phyloP scores from a whole-genome alignment of 2,797 vertebrate species.

The Avahi laniger region DNA sequence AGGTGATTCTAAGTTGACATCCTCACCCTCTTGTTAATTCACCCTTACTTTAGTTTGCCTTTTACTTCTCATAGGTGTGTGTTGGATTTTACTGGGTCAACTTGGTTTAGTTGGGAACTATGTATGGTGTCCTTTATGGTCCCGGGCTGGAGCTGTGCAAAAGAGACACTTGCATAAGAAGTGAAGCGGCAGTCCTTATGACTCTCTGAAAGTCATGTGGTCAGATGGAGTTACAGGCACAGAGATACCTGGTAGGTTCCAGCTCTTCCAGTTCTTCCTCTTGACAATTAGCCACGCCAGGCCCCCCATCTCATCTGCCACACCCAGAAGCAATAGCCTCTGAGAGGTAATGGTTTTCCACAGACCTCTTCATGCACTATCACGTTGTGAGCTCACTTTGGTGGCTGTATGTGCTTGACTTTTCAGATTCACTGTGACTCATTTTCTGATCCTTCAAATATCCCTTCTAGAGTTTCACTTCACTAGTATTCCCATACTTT shows the following conservation, averaged over 20 bases:
- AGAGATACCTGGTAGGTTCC: not conserved
- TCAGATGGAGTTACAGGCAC: not conserved
- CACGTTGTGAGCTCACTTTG: not conserved
- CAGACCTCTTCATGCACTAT: not conserved
- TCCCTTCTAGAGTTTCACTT: not conserved
- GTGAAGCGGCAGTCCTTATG: not conserved
- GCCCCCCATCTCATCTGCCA: not conserved
- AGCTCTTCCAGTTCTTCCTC: not conserved
- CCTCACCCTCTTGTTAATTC: not conserved
- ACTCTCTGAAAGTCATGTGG: not conserved
- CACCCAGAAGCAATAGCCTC: not conserved
- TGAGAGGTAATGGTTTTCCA: not conserved
- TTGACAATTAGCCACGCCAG: not conserved
- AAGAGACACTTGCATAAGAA: not conserved
- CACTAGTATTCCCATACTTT: not conserved
- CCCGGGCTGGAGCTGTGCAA: not conserved
- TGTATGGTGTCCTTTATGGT: not conserved
- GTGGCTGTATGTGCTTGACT: not conserved
- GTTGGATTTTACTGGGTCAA: not conserved
- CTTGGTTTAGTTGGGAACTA: not conserved
- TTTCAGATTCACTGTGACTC: not conserved
- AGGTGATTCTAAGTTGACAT: not conserved
- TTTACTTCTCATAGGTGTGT: not conserved
- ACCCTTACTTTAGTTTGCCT: not conserved
- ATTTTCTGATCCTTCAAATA: not conserved